phyloP scores from a whole-genome alignment of 2,797 vertebrate species.

The Chiloscyllium punctatum region DNA sequence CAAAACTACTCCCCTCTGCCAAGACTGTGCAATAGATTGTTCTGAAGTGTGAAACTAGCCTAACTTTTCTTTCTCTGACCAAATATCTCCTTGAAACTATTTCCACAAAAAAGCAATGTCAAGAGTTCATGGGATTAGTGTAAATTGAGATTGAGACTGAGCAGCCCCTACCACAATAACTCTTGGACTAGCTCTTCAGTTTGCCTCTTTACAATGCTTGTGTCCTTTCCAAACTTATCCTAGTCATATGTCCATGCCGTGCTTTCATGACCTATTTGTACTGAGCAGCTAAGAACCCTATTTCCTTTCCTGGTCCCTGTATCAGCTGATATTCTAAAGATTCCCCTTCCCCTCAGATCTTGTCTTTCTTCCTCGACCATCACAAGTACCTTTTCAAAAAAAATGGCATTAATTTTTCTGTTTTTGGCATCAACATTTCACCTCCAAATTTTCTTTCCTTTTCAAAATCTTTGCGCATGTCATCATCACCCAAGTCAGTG shows the following conservation, averaged over 20 bases:
- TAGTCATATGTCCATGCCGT: neutral
- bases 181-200: neutral
- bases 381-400: neutral
- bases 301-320: neutral
- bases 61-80: neutral
- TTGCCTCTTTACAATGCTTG: neutral
- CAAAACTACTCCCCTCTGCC: no score
- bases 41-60: neutral
- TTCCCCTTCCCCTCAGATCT: neutral
- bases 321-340: no score
- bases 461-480: no score
- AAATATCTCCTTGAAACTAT: neutral
- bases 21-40: neutral
- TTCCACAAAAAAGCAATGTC: neutral
- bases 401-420: neutral
- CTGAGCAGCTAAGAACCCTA: neutral
- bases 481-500: neutral
- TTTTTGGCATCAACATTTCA: neutral
- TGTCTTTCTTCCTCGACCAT: neutral
- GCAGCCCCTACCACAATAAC: neutral
- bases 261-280: neutral
- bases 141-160: neutral
- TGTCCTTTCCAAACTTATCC: neutral
- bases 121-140: neutral
- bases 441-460: neutral